A percentile compares a stretch with the other conserved stretches of the same genome.
phyloP scores from a whole-genome alignment of 2,113 vertebrate genomes.

The Coturnix japonica region DNA sequence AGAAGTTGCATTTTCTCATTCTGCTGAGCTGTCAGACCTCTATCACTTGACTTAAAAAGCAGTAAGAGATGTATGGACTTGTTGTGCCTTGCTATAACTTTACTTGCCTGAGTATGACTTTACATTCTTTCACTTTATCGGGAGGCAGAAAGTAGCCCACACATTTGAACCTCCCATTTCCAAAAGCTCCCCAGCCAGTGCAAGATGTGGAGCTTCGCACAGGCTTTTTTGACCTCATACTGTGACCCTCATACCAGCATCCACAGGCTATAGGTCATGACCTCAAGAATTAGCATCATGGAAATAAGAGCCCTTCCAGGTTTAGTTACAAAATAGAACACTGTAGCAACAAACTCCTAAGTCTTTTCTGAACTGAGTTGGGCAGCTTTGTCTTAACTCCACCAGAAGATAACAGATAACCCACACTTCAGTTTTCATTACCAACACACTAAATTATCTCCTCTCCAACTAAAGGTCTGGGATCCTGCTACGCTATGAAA shows the following conservation, averaged over 20 bases:
- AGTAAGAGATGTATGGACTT: slow-evolving; percentile 12
- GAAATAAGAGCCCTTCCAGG: slow-evolving; percentile 66
- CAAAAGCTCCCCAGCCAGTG: slow-evolving; percentile 26
- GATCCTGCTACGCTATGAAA: not conserved
- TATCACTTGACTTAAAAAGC: not conserved
- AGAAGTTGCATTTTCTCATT: not conserved
- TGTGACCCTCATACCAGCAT: slow-evolving; percentile 75
- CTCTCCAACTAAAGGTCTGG: not conserved
- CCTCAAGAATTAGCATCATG: slow-evolving; percentile 74
- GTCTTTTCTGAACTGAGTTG: slow-evolving; percentile 35
- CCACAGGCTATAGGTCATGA: slow-evolving; percentile 75
- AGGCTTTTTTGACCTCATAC: slow-evolving; percentile 71
- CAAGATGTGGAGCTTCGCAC: slow-evolving; percentile 19
- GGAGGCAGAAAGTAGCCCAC: slow-evolving; percentile 6
- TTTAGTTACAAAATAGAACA: slow-evolving; percentile 69
- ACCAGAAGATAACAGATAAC: slow-evolving; percentile 54
- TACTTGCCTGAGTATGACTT: slow-evolving; percentile 31
- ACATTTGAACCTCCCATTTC: slow-evolving; percentile 23
- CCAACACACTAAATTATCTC: slow-evolving; percentile 22
- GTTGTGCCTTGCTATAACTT: slow-evolving; percentile 42
- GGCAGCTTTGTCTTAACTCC: slow-evolving; percentile 41
- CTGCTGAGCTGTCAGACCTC: not conserved
- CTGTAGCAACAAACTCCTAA: slow-evolving; percentile 40
- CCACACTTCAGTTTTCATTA: slow-evolving; percentile 48
- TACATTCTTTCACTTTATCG: slow-evolving; percentile 58